Conservation (phyloP, 2,113 vertebrate species). For the Spea bombifrons region DNA sequence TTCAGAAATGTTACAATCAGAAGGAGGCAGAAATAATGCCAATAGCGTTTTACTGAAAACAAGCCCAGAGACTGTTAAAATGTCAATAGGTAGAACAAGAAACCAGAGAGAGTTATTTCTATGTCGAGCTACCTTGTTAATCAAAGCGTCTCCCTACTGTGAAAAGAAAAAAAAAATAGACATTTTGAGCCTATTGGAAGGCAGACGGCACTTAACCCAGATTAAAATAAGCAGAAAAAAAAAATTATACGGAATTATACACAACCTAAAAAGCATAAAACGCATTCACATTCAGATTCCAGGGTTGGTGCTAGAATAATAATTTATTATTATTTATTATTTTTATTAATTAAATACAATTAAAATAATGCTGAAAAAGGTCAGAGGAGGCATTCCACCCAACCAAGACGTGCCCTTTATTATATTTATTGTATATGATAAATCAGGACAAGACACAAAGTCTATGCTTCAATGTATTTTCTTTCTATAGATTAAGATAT, state of each 20-base stretch:
- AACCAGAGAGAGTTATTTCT: conserved; percentile 54
- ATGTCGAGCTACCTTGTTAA: conserved; percentile 57
- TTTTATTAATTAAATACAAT: too few relatives aligned
- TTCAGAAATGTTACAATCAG: neutral
- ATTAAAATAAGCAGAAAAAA: conserved; percentile 2
- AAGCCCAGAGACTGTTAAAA: conserved; percentile 32
- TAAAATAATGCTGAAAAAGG: conserved; percentile 54
- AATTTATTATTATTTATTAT: too few relatives aligned
- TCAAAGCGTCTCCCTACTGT: conserved; percentile 55
- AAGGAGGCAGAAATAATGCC: neutral
- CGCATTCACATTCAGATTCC: too few relatives aligned
- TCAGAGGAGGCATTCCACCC: conserved; percentile 51
- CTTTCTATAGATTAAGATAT: too few relatives aligned
- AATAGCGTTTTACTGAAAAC: conserved; percentile 13
- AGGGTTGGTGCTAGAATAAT: too few relatives aligned
- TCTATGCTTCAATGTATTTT: too few relatives aligned
- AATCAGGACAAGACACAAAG: too few relatives aligned
- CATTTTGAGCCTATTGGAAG: conserved; percentile 60
- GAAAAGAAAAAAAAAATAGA: conserved; percentile 59
- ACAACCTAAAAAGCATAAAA: too few relatives aligned
- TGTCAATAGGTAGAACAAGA: conserved; percentile 55
- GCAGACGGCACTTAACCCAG: conserved; percentile 58
- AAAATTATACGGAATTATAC: too few relatives aligned
- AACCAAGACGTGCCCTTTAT: conserved; percentile 51
- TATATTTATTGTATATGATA: too few relatives aligned